These are phyloP conservation scores for Saguinus imperator DNA, from an alignment of 2,113 vertebrate genomes.

Conservation along the genomic window DNA sequence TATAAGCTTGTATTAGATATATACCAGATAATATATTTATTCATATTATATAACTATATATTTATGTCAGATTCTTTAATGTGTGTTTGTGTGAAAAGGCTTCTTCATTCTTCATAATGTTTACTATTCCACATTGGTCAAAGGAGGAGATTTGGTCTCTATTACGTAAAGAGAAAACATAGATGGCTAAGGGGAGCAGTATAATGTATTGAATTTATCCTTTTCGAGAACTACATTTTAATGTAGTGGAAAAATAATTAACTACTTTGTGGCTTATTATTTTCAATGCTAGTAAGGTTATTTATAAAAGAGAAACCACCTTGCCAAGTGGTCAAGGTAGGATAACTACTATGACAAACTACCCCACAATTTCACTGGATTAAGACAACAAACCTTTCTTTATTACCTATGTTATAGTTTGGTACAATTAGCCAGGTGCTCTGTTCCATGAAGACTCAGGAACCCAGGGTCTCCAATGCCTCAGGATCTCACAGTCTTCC, in stretches of 20 bases:
- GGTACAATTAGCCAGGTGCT: background rate
- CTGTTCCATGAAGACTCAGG: background rate
- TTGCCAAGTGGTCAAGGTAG: background rate
- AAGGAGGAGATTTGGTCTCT: background rate
- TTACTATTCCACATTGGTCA: background rate
- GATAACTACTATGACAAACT: background rate
- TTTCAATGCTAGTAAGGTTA: background rate
- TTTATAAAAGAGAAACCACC: conserved; percentile 15
- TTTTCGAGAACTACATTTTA: conserved; percentile 32
- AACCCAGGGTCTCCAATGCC: background rate
- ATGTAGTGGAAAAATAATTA: conserved; percentile 47
- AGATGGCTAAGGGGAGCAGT: background rate
- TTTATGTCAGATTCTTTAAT: background rate
- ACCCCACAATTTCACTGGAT: background rate
- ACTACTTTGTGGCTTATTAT: background rate
- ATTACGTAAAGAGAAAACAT: background rate
- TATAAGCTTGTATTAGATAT: background rate
- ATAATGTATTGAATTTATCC: conserved; percentile 10
- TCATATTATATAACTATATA: background rate
- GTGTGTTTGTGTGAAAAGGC: background rate
- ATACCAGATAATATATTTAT: background rate
- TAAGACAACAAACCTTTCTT: background rate
- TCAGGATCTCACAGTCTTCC: background rate
- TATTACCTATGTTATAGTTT: background rate
- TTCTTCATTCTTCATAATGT: background rate